Evolutionary conservation across 2,113 vertebrate genomes (phyloP), one percentile per base, ranked within the genome.

Genomic region (Barbus barbus): DNA sequence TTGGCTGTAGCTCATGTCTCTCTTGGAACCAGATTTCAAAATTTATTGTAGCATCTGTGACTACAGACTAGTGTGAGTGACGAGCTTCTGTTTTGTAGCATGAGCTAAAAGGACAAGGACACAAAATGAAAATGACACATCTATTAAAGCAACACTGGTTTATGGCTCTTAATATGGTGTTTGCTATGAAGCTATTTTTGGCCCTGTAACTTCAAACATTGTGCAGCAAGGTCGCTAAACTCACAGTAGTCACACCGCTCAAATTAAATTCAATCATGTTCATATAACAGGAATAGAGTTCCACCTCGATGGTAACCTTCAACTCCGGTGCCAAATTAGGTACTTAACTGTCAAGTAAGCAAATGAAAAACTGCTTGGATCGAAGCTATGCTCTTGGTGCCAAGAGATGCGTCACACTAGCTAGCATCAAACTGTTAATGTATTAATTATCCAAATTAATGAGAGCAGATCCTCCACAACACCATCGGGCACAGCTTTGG

Each of bases 331-430:
- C 85, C 89, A 87, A 88, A 89, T 84, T 72, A 90, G 87, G 85
- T 89, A 86, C 88, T 91, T 89, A 88, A 85, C 84, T 84, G 84
- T 90, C 88, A 88, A 84, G 84, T 85, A 89, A 87, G 90, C 86
- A 86, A 87, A 88, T 87, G 84, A 89, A 88, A 88, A 82, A 84
- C 82, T 75, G 84, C 48, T 81, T 79, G 79, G 81, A 87, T 89
- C 58, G 82, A 88, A 88, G 83, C 67, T 51, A 83, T 28, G 67
- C 79, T 63, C 61, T 24, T 28, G 3, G 38, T 80, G 80, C 85
- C 78, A 86, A 84, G 86, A 74, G 53, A 78, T 82, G 86, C 46
- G 61, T 81, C 75, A 84, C 69, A 48, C 56, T 18, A 67, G 80
- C 58, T 78, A 38, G 60, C 63, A 75, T 69, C 56, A 84, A 82